These are phyloP conservation scores for Tribolium freemani DNA, from an alignment of 2,888 invertebrate genomes.

Conservation along the genomic window DNA sequence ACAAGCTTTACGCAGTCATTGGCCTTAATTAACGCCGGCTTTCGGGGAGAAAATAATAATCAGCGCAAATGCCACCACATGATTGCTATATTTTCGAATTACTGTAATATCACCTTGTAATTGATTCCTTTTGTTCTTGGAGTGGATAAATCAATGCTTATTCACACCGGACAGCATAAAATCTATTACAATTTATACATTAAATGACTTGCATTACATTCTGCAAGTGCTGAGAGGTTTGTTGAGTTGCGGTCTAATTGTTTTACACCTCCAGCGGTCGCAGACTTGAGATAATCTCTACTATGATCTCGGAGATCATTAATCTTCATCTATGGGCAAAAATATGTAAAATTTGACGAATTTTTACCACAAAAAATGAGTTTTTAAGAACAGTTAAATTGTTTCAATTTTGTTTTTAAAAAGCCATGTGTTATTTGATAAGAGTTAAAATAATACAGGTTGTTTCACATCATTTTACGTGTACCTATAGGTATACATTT, in stretches of 20 bases:
- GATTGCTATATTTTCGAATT: background rate
- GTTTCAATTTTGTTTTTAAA: no score
- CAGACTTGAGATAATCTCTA: background rate
- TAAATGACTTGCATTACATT: background rate
- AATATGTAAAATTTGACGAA: no score
- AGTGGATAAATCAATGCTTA: background rate
- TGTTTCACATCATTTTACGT: no score
- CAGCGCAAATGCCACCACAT: background rate
- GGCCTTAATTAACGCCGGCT: slow-evolving; percentile 38
- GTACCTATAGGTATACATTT: no score
- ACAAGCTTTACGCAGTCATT: slow-evolving; percentile 32
- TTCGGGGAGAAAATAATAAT: background rate
- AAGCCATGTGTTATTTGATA: no score
- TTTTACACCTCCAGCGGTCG: background rate
- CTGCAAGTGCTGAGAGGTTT: background rate
- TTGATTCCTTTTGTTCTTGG: background rate
- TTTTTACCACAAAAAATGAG: no score
- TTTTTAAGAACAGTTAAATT: no score
- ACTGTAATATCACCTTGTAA: background rate
- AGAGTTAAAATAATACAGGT: no score
- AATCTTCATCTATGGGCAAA: background rate
- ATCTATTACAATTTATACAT: background rate
- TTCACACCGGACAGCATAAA: background rate
- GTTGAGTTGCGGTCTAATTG: background rate
- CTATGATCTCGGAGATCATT: background rate